These are phyloP conservation scores for Clinocottus analis DNA, from an alignment of 2,113 vertebrate genomes.

Conservation along the genomic window DNA sequence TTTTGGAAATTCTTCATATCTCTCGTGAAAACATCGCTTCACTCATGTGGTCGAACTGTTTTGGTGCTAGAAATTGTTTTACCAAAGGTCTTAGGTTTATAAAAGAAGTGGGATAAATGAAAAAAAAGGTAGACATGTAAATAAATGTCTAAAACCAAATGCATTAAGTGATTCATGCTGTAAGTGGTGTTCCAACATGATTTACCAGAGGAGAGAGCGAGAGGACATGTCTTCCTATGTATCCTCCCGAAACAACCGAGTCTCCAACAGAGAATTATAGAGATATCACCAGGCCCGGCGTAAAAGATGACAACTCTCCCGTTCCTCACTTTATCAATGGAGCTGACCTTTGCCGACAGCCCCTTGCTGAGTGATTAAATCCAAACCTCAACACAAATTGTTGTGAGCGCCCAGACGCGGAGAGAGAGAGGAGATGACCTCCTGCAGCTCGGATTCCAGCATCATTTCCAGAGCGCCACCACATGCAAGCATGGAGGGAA, in stretches of 20 bases:
- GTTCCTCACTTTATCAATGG: constrained; percentile 77
- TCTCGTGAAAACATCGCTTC: no score
- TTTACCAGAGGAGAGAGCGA: constrained; percentile 45
- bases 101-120: no score
- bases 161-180: constrained; percentile 59
- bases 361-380: constrained; percentile 84
- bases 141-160: no score
- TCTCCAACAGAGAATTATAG: constrained; percentile 68
- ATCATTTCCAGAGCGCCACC: constrained; percentile 30
- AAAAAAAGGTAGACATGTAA: no score
- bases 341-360: constrained; percentile 82
- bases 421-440: constrained; percentile 42
- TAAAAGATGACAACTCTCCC: constrained; percentile 79
- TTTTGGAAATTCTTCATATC: no score
- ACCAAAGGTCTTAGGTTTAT: no score
- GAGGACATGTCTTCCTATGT: constrained; percentile 9
- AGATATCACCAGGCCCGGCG: constrained; percentile 67
- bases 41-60: no score
- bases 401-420: constrained; percentile 60
- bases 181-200: constrained; percentile 39
- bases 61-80: no score
- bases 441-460: constrained; percentile 45
- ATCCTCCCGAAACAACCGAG: constrained; percentile 32
- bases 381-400: constrained; percentile 66
- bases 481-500: constrained; percentile 24